phyloP scores from a whole-genome alignment of 2,888 invertebrate genomes.

The Cantharis lateralis region DNA sequence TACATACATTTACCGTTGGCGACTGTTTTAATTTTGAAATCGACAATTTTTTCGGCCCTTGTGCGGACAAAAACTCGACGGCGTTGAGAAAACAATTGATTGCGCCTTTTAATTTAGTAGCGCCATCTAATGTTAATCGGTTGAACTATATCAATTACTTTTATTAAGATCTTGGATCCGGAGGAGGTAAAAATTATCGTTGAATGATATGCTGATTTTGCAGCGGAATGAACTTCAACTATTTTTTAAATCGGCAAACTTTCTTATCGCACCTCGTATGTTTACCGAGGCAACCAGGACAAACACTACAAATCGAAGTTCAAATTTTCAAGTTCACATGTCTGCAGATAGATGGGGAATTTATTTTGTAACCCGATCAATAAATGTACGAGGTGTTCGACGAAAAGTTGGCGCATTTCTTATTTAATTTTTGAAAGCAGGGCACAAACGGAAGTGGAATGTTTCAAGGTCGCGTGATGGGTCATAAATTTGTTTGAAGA shows the following conservation, averaged over 20 bases:
- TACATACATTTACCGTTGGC: no score
- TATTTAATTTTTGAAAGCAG: neutral
- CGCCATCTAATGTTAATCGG: no score
- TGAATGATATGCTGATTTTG: no score
- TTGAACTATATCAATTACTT: no score
- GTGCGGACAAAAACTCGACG: no score
- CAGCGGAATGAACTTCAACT: no score
- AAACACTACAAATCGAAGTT: neutral
- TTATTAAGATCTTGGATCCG: no score
- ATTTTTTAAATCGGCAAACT: neutral
- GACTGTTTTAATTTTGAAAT: no score
- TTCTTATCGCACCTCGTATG: neutral
- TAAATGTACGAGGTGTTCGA: neutral
- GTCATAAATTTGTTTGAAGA: conserved; percentile 18
- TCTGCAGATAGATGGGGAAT: neutral
- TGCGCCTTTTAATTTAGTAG: no score
- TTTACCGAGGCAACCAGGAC: neutral
- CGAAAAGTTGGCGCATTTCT: neutral
- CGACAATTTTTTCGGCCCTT: no score
- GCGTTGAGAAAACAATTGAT: no score
- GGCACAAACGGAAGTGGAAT: neutral
- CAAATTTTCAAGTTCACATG: neutral
- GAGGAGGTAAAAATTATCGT: no score
- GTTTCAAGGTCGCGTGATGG: conserved; percentile 16
- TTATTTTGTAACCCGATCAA: neutral